Conservation (phyloP, 1,140 invertebrate species). For the Drosophila elegans region DNA sequence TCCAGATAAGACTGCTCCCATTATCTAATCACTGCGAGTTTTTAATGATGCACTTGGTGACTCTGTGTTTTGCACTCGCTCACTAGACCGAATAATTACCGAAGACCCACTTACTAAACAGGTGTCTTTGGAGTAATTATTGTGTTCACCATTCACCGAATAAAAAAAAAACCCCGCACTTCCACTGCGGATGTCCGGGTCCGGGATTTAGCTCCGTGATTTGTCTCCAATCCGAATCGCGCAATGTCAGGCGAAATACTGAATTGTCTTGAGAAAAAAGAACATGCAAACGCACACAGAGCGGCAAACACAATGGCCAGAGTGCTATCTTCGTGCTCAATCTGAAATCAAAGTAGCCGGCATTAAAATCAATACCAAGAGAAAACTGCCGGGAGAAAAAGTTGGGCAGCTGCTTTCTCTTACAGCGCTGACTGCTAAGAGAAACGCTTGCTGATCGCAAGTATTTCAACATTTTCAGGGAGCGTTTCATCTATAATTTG, state of each 20-base stretch:
- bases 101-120: conserved; percentile 27
- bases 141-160: conserved; percentile 7
- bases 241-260: conserved; percentile 57
- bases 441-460: conserved; percentile 8
- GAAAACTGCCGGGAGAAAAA: not conserved
- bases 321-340: conserved; percentile 50
- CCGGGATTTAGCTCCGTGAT: not conserved
- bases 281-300: conserved; percentile 33
- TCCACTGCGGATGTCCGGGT: conserved; percentile 5
- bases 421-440: conserved; percentile 4
- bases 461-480: not conserved
- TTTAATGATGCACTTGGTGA: conserved; percentile 17
- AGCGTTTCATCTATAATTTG: not conserved
- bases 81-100: not conserved
- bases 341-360: conserved; percentile 48
- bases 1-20: conserved; percentile 49
- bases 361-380: conserved; percentile 53
- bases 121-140: conserved; percentile 20
- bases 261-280: conserved; percentile 40
- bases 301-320: conserved; percentile 18
- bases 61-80: not conserved
- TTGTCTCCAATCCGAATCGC: conserved; percentile 36
- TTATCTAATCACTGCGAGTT: conserved; percentile 56
- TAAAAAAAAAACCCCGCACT: conserved; percentile 13
- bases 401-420: conserved; percentile 5